These are phyloP conservation scores for Sinopyrophorus schimmeli DNA, from an alignment of 2,888 invertebrate genomes.

Conservation along the genomic window DNA sequence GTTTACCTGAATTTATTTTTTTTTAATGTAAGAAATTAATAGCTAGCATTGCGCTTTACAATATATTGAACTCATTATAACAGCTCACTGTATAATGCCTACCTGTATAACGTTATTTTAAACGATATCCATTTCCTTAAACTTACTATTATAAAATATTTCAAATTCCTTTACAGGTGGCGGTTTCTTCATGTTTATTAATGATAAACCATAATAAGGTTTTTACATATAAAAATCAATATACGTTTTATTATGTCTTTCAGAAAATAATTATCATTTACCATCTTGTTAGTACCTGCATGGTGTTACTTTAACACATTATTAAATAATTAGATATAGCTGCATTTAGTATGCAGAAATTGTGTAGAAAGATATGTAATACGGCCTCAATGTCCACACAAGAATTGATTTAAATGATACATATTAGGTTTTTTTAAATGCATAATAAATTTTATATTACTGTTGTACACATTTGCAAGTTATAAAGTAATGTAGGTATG, in stretches of 20 bases:
- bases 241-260: slow-evolving; percentile 10
- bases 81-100: slow-evolving; percentile 18
- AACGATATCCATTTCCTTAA: slow-evolving; percentile 16
- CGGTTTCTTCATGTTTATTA: slow-evolving; percentile 26
- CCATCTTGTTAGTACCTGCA: slow-evolving; percentile 10
- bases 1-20: too few relatives aligned
- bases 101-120: slow-evolving; percentile 22
- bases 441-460: too few relatives aligned
- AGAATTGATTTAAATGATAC: too few relatives aligned
- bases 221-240: slow-evolving; percentile 10
- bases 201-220: slow-evolving; percentile 8
- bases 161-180: slow-evolving; percentile 22
- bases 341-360: too few relatives aligned
- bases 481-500: too few relatives aligned
- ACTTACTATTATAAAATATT: slow-evolving; percentile 16
- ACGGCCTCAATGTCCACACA: too few relatives aligned
- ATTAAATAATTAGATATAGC: slow-evolving; percentile 3
- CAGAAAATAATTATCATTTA: slow-evolving; percentile 9
- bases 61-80: slow-evolving; percentile 1
- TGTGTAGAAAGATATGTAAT: too few relatives aligned
- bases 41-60: neutral
- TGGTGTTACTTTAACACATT: slow-evolving; percentile 12
- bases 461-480: too few relatives aligned
- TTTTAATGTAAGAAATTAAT: slow-evolving; percentile 10
- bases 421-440: too few relatives aligned